These are phyloP conservation scores for Patella pellucida DNA, from an alignment of 2,888 invertebrate genomes.

Conservation along the genomic window DNA sequence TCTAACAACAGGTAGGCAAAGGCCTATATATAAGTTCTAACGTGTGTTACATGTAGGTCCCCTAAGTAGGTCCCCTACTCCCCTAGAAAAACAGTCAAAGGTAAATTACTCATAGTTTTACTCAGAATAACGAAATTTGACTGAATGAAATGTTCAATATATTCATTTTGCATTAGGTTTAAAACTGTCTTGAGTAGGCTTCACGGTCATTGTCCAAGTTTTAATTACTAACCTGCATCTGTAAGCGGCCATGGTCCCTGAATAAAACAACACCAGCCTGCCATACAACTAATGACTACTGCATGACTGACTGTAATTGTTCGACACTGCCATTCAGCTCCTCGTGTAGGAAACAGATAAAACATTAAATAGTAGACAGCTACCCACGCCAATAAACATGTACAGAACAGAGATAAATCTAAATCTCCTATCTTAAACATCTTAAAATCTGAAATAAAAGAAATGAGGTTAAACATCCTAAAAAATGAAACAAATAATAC, in stretches of 20 bases:
- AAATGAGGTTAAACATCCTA: not conserved
- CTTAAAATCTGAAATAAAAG: constrained; percentile 1
- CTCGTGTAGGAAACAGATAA: constrained; percentile 37
- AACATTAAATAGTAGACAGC: constrained; percentile 58
- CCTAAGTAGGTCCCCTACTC: no score
- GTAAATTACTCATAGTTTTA: no score
- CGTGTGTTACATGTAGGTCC: no score
- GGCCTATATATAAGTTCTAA: no score
- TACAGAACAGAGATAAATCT: constrained; percentile 34
- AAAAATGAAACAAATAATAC: not conserved
- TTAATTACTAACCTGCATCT: constrained; percentile 53
- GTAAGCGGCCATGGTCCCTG: constrained; percentile 68
- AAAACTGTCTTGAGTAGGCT: no score
- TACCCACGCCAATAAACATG: constrained; percentile 52
- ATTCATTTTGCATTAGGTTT: no score
- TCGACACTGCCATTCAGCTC: constrained; percentile 67
- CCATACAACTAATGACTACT: constrained; percentile 44
- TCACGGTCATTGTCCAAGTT: not conserved
- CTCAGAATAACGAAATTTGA: no score
- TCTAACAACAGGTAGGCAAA: no score
- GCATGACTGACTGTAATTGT: constrained; percentile 63
- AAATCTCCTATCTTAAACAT: constrained; percentile 28
- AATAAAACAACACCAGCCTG: constrained; percentile 55
- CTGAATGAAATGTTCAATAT: no score
- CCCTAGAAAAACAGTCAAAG: no score